Percentiles rank a stretch among this genome's conserved stretches.
Evolutionary conservation across 2,113 vertebrate species (phyloP).

Genomic region (Ia io): DNA sequence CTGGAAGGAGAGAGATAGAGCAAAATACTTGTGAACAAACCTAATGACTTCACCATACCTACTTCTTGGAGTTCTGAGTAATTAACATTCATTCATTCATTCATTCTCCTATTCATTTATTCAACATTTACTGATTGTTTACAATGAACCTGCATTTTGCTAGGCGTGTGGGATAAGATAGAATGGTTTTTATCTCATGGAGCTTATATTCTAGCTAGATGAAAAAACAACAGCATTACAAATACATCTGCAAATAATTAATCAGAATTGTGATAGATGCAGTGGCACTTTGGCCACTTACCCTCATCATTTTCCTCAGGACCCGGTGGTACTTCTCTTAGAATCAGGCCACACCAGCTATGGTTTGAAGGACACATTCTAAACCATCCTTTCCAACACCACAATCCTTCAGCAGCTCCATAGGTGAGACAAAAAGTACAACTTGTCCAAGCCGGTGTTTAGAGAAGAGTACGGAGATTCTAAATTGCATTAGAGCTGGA

Average conservation of each 20-base stretch:
- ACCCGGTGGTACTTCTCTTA: not conserved
- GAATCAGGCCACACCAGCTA: not conserved
- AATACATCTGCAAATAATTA: not conserved
- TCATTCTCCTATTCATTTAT: not conserved
- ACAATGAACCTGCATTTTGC: not conserved
- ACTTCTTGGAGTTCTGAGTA: not conserved
- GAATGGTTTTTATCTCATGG: not conserved
- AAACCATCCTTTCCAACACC: not conserved
- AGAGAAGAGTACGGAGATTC: not conserved
- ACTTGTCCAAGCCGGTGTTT: not conserved
- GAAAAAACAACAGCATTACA: not conserved
- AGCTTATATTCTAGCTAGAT: not conserved
- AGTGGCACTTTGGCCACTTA: not conserved
- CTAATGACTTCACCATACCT: not conserved
- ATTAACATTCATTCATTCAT: not conserved
- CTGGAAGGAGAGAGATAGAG: not conserved
- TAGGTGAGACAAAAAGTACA: not conserved
- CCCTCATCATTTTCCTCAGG: not conserved
- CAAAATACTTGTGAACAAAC: not conserved
- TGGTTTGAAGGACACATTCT: not conserved
- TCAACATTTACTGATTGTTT: not conserved
- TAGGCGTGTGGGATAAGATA: not conserved
- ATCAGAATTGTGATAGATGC: not conserved
- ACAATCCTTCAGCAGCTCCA: not conserved
- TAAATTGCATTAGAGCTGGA: not conserved